Conservation (phyloP, 2,113 vertebrate genomes). For the Sterrhoptilus dennistouni region DNA sequence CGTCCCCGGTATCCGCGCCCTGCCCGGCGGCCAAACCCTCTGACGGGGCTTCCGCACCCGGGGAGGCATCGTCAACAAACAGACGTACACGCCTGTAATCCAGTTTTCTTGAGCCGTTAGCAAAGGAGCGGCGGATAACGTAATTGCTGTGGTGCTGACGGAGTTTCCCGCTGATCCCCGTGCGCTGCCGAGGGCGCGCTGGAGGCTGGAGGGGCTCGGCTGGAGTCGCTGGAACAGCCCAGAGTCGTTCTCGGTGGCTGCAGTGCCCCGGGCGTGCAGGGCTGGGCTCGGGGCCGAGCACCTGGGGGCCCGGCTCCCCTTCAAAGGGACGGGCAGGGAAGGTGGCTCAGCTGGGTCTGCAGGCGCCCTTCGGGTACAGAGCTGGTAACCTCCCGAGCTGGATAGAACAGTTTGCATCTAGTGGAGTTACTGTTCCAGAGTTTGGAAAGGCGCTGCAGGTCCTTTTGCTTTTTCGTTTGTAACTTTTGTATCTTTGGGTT, state of each 20-base stretch:
- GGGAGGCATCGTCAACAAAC: accelerated
- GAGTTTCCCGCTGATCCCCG: accelerated
- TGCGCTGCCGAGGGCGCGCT: not conserved
- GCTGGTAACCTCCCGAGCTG: not conserved
- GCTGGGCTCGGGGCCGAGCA: not conserved
- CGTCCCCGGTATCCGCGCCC: not conserved
- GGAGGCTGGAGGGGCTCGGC: not conserved
- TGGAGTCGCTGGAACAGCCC: not conserved
- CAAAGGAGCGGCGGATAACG: not conserved
- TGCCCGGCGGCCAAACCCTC: not conserved
- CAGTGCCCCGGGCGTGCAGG: not conserved
- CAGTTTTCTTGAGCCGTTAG: not conserved
- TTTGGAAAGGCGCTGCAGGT: not conserved
- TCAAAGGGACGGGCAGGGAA: not conserved
- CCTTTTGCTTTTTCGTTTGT: not conserved
- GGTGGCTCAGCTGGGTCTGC: not conserved
- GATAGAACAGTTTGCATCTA: not conserved
- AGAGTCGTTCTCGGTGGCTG: accelerated
- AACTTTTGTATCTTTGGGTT: not conserved
- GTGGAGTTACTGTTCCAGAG: not conserved
- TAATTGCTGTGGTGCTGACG: not conserved
- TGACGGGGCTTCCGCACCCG: not conserved
- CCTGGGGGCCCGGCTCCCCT: not conserved
- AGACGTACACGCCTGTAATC: not conserved
- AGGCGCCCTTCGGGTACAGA: not conserved